Evolutionary conservation across 2,797 vertebrate species (phyloP).

Genomic region (Helostoma temminkii): DNA sequence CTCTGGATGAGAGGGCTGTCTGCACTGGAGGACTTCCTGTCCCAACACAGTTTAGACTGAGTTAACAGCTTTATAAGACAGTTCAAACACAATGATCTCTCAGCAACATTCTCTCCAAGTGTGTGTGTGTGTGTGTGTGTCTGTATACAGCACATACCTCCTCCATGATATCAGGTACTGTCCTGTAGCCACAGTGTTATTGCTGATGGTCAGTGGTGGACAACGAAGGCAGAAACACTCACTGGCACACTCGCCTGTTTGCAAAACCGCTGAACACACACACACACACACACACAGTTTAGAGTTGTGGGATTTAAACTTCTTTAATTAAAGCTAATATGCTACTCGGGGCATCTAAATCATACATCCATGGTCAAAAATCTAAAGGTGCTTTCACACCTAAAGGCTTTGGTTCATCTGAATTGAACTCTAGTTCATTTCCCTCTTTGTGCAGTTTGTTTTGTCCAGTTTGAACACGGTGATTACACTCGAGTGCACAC

Average conservation of each 20-base stretch:
- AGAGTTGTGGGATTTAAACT: too few relatives aligned
- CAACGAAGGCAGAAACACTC: constrained; percentile 96
- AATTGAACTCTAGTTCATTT: too few relatives aligned
- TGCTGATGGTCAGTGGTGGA: constrained; percentile 83
- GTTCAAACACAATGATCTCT: not conserved
- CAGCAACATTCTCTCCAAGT: not conserved
- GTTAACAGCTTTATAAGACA: not conserved
- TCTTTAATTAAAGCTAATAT: too few relatives aligned
- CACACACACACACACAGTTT: constrained; percentile 11
- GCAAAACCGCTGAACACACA: constrained; percentile 88
- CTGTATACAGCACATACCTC: constrained; percentile 45
- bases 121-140: not conserved
- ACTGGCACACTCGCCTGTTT: constrained; percentile 94
- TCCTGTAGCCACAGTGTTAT: constrained; percentile 90
- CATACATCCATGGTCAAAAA: too few relatives aligned
- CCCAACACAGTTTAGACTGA: not conserved
- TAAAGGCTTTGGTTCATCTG: too few relatives aligned
- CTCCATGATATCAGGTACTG: constrained; percentile 94
- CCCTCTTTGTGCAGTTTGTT: too few relatives aligned
- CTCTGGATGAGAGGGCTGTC: constrained; percentile 88
- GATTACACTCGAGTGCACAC: too few relatives aligned
- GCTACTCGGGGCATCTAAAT: too few relatives aligned
- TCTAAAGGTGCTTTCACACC: too few relatives aligned
- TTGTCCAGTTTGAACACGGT: too few relatives aligned
- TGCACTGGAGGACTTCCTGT: constrained; percentile 86